A percentile compares a stretch with the other conserved stretches of the same genome.
Evolutionary conservation across 2,888 invertebrate genomes (phyloP).

Genomic region (Micropterix aruncella): DNA sequence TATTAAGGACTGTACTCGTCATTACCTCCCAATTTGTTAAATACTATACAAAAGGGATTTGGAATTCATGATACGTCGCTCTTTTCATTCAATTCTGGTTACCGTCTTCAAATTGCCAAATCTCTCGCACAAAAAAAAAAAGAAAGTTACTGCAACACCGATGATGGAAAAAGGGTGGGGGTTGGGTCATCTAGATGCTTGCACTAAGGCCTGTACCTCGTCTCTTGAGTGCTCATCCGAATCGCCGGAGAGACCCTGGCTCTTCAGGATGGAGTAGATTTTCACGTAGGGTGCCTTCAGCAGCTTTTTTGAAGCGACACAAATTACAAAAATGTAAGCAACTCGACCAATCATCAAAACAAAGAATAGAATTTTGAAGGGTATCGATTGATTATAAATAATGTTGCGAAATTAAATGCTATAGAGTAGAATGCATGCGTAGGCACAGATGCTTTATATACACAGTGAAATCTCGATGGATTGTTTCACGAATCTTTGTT

Average conservation of each 20-base stretch:
- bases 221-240: conserved; percentile 45
- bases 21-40: too few species aligned
- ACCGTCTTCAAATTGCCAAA: background rate
- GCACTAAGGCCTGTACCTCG: conserved; percentile 24
- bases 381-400: too few species aligned
- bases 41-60: too few species aligned
- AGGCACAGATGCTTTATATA: too few species aligned
- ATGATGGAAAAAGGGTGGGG: background rate
- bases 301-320: conserved; percentile 48
- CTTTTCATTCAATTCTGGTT: too few species aligned
- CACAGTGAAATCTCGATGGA: too few species aligned
- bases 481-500: too few species aligned
- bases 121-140: background rate
- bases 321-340: conserved; percentile 17
- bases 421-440: too few species aligned
- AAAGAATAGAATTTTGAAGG: too few species aligned
- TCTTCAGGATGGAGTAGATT: conserved; percentile 93
- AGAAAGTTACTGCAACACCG: background rate
- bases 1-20: too few species aligned
- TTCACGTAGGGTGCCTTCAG: conserved; percentile 95
- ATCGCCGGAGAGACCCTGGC: conserved; percentile 67
- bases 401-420: too few species aligned
- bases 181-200: background rate
- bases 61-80: too few species aligned
- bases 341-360: background rate